Evolutionary conservation across 2,888 invertebrate species (phyloP).

Genomic region (Nomada lathburiana): DNA sequence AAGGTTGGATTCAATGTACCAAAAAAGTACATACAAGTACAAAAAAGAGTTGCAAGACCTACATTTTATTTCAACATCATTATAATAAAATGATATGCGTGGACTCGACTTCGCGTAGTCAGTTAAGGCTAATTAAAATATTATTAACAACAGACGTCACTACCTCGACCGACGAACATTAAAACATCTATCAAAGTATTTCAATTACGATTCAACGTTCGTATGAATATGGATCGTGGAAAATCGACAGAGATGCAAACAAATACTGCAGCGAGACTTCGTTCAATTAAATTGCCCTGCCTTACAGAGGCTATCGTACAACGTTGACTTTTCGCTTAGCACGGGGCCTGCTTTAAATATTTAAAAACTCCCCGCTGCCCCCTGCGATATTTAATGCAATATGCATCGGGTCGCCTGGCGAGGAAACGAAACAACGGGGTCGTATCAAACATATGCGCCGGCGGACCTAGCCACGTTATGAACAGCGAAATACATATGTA

Average conservation of each 20-base stretch:
- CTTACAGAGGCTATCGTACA: background rate
- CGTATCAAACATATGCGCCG: conserved; percentile 16
- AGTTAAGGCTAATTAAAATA: no score
- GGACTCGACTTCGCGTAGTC: no score
- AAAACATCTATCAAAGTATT: background rate
- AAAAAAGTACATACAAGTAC: no score
- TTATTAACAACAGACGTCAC: background rate
- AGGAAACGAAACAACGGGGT: conserved; percentile 14
- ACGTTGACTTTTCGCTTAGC: conserved; percentile 12
- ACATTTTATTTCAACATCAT: no score
- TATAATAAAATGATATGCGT: no score
- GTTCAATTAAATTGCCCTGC: background rate
- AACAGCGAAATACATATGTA: conserved; percentile 7
- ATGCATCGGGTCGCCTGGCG: conserved; percentile 9
- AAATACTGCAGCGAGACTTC: background rate
- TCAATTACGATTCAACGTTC: background rate
- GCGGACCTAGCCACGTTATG: conserved; percentile 3
- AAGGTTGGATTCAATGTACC: no score
- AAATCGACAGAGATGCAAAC: background rate
- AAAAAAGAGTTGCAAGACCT: no score
- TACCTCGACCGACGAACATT: background rate
- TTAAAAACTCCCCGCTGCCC: conserved; percentile 18
- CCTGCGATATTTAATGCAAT: conserved; percentile 38
- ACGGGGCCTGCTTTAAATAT: conserved; percentile 23
- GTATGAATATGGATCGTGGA: background rate